Evolutionary conservation across 2,888 invertebrate genomes (phyloP).

Genomic region (Loripinus fragilis): DNA sequence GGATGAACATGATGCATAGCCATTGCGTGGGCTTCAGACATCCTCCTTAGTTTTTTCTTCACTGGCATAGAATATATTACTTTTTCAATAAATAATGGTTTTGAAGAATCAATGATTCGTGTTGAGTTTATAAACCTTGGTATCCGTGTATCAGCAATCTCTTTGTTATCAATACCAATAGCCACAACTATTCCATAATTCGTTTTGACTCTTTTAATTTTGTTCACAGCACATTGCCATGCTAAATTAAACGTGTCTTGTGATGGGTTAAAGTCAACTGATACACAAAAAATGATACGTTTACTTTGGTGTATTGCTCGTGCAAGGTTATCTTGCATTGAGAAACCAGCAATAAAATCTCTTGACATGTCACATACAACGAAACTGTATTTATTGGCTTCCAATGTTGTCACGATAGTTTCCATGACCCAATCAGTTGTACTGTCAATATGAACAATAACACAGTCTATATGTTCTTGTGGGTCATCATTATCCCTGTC

Average conservation of each 20-base stretch:
- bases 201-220: not conserved
- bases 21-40: no score
- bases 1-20: no score
- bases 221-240: not conserved
- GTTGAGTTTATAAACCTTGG: not conserved
- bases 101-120: not conserved
- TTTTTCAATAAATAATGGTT: not conserved
- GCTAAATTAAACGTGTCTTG: not conserved
- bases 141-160: not conserved
- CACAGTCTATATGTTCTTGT: constrained; percentile 43
- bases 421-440: constrained; percentile 48
- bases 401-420: constrained; percentile 39
- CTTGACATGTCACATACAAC: not conserved
- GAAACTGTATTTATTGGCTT: constrained; percentile 33
- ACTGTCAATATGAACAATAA: constrained; percentile 40
- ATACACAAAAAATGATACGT: not conserved
- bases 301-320: not conserved
- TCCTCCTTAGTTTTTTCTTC: not conserved
- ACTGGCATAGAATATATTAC: not conserved
- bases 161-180: not conserved
- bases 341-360: not conserved
- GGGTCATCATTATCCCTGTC: constrained; percentile 46
- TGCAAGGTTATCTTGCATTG: not conserved
- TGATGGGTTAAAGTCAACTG: not conserved
- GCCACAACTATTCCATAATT: not conserved